Evolutionary conservation across 2,888 invertebrate genomes (phyloP), one percentile per base, ranked within the genome.

Genomic region (Temnothorax unifasciatus): DNA sequence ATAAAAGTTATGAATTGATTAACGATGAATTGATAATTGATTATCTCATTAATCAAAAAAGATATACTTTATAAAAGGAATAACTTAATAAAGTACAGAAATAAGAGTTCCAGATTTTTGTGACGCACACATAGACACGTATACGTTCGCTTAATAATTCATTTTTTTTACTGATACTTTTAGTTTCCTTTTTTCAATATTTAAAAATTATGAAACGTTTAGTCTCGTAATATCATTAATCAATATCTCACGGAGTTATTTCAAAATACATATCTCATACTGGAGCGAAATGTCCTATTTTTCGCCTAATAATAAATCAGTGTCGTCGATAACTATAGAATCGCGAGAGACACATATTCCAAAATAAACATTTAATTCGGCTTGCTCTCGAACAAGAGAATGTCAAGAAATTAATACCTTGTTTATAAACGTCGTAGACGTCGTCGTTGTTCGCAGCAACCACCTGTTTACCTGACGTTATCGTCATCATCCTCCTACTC

Each of bases 381-480:
- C 73, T 34, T 25, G 15, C 29, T 69, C 71, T 59, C 44, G 34
- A 57, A n/a, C 34, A 59, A 57, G 79, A 47, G 38, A 18, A 34
- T 47, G 73, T 71, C 79, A 79, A 73, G 79, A 73, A 79, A 79
- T 79, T 71, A 79, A 79, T 79, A 38, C 21, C 73, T 47, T 79
- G 79, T 79, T 79, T 79, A 79, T 79, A 79, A 71, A 79, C 57
- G 74, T 71, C 73, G 34, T 71, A 47, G 34, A 21, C 18, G 73
- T 79, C 69, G 73, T 73, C 69, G 73, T 73, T 57, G 57, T 79
- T 71, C 44, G 73, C 74, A 15, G 50, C 75, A 79, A 79, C 79
- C 79, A 79, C 79, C 79, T 79, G 79, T 79, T 79, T 79, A 79
- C 73, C 34, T 71, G 57, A 59, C 59, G 74, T 79, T 79, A 79